A percentile compares a stretch with the other conserved stretches of the same genome.
Conservation (phyloP, 2,797 vertebrate species). For the Micrastur ruficollis region DNA sequence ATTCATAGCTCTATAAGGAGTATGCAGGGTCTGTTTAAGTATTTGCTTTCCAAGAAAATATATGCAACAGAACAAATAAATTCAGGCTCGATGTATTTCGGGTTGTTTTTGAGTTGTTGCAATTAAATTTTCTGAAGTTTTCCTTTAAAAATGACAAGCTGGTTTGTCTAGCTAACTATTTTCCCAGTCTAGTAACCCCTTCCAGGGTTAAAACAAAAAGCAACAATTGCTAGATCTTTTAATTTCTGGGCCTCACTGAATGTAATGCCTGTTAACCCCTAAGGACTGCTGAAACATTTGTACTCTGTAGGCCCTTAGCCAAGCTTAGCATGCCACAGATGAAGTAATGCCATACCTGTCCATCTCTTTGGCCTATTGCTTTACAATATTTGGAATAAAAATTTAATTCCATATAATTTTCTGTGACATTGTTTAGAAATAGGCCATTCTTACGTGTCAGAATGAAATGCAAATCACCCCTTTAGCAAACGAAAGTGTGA, state of each 20-base stretch:
- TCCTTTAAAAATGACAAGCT: background rate
- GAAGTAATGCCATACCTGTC: slow-evolving; percentile 73
- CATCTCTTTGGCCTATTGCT: slow-evolving; percentile 66
- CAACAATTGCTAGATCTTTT: slow-evolving; percentile 3
- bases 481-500: background rate
- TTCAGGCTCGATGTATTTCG: background rate
- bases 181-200: background rate
- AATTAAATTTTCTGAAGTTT: background rate
- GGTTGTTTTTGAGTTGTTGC: background rate
- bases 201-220: slow-evolving; percentile 59
- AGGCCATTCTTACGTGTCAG: slow-evolving; percentile 50
- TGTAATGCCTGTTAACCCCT: slow-evolving; percentile 56
- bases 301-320: slow-evolving; percentile 29
- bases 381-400: slow-evolving; percentile 68
- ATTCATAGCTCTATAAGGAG: background rate
- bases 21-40: background rate
- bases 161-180: background rate
- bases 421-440: slow-evolving; percentile 70
- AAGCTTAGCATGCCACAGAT: slow-evolving; percentile 57
- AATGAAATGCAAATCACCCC: slow-evolving; percentile 61
- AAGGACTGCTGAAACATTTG: slow-evolving; percentile 58
- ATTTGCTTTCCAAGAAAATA: background rate
- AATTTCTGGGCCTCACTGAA: slow-evolving; percentile 8
- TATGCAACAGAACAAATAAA: background rate
- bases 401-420: slow-evolving; percentile 57